phyloP scores from a whole-genome alignment of 1,140 invertebrate genomes.

The Argopecten irradians region DNA sequence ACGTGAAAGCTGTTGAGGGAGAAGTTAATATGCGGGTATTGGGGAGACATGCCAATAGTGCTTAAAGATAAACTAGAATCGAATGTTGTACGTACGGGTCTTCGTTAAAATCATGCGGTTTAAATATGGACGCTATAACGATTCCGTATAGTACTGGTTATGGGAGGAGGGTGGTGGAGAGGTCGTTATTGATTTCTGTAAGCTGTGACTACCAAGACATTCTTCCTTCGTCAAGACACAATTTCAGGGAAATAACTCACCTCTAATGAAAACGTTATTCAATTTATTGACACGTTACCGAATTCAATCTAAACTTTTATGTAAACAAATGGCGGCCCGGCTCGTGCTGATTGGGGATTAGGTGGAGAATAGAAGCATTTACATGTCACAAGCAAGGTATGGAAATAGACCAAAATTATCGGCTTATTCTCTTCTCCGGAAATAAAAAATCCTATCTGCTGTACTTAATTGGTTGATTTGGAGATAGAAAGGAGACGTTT shows the following conservation, averaged over 20 bases:
- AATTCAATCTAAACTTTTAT: constrained; percentile 19
- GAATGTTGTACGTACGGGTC: no score
- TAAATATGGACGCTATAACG: background rate
- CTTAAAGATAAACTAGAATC: no score
- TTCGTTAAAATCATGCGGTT: no score
- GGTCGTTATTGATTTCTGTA: background rate
- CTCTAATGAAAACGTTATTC: constrained; percentile 5
- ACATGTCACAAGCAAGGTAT: background rate
- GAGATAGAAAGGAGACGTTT: background rate
- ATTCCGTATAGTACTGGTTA: background rate
- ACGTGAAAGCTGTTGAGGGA: no score
- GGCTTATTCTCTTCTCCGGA: background rate
- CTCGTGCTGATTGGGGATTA: constrained; percentile 14
- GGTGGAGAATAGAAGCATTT: background rate
- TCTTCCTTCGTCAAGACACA: background rate
- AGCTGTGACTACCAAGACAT: background rate
- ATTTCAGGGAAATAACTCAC: background rate
- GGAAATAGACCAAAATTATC: background rate
- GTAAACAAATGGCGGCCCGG: constrained; percentile 14
- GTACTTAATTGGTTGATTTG: background rate
- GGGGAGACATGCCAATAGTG: no score
- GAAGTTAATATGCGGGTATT: no score
- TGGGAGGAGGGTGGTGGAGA: background rate
- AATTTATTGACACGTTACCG: constrained; percentile 10
- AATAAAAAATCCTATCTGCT: background rate